Evolutionary conservation across 2,113 vertebrate species (phyloP), one percentile per base, ranked within the genome.

Genomic region (Eurystomus gularis): DNA sequence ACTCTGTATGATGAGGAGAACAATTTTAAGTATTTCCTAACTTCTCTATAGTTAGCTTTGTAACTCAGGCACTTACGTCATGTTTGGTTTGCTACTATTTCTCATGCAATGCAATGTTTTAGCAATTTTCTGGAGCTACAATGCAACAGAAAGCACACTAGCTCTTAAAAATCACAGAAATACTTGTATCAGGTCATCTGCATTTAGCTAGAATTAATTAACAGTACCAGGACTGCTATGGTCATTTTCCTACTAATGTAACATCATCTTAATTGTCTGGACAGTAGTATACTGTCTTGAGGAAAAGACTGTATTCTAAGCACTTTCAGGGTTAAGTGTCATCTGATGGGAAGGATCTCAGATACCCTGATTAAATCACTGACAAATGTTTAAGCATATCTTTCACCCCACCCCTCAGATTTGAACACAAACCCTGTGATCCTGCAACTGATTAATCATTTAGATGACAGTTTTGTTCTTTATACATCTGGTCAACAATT

Each of bases 391-490:
- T 48, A 20, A 55, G 3, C 26, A 4, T 26, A 6, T 19, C 23
- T 77, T 86, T 72, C 40, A 40, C 16, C 7, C 4, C 25, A 18
- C 1, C 6, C 1, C 1, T 7, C 2, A 13, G 4, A 39, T 40
- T 69, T 73, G 69, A 86, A 68, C 9, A 86, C 3, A 68, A 61
- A 77, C 60, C 1, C 12, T 23, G 3, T 81, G 10, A 6, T n/a
- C 19, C 33, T 72, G 12, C 5, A 80, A 35, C 9, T 31, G 52
- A 18, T 9, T 54, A 6, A 48, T n/a, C 7, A 19, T 39, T 75
- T 52, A 62, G 24, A 37, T 35, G 76, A 11, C 10, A 71, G 2
- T 66, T 78, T 71, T 82, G 10, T 64, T 9, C 24, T 71, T 62
- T 46, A 14, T 21, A 19, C 0, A 0, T 64, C 13, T 71, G 6